These are phyloP conservation scores for Ischnus inquisitorius DNA, from an alignment of 2,888 invertebrate species.

Conservation along the genomic window DNA sequence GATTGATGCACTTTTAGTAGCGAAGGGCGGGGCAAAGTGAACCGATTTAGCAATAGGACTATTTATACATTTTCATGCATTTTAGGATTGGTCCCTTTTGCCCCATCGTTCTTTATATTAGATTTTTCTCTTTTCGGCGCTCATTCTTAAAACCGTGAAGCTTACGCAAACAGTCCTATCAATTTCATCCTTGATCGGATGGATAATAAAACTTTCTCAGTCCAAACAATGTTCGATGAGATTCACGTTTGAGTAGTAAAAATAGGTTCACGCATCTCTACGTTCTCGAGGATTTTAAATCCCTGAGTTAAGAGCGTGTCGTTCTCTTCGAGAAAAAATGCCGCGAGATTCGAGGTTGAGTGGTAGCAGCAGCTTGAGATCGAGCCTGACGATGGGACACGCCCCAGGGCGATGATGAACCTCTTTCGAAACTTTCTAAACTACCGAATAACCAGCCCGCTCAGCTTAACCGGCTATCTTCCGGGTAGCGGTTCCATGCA, in stretches of 20 bases:
- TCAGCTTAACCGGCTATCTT: constrained; percentile 24
- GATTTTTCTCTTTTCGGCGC: no score
- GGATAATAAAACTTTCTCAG: no score
- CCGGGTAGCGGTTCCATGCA: not conserved
- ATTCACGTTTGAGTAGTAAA: no score
- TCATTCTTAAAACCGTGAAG: no score
- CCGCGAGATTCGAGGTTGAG: not conserved
- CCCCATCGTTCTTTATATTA: no score
- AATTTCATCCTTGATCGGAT: constrained; percentile 1
- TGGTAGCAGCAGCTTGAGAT: not conserved
- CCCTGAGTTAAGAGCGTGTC: not conserved
- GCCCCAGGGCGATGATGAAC: constrained; percentile 65
- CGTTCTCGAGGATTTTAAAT: not conserved
- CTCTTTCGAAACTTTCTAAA: constrained; percentile 80
- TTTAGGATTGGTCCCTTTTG: no score
- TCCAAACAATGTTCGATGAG: no score
- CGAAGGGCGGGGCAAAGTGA: no score
- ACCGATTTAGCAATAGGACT: no score
- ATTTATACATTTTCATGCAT: no score
- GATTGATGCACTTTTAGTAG: no score
- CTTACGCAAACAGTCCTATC: not conserved
- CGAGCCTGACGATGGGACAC: constrained; percentile 55
- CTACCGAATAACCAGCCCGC: constrained; percentile 69
- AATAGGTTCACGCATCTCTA: no score
- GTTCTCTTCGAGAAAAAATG: not conserved